Percentiles rank a stretch among this genome's conserved stretches.
Evolutionary conservation across 2,797 vertebrate species (phyloP).

Genomic region (Lemur catta): DNA sequence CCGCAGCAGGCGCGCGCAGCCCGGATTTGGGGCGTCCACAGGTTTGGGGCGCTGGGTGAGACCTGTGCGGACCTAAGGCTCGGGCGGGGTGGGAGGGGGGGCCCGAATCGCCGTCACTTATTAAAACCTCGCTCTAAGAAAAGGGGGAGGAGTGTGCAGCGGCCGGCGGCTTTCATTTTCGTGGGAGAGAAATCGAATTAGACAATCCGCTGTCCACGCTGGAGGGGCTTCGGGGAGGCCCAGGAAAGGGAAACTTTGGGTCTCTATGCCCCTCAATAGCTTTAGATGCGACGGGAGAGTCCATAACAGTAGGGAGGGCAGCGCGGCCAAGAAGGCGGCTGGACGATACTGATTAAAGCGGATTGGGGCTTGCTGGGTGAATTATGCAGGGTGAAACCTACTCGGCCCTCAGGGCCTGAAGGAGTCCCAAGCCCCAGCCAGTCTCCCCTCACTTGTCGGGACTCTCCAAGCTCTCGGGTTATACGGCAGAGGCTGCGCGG

Average conservation of each 20-base stretch:
- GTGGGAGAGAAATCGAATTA: not conserved
- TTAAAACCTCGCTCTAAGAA: conserved; percentile 1
- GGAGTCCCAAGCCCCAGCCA: not conserved
- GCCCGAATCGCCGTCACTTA: not conserved
- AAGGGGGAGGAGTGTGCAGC: not conserved
- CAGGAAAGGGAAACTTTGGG: not conserved
- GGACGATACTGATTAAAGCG: not conserved
- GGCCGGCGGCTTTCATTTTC: not conserved
- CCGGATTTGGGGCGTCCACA: not conserved
- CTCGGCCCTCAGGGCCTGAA: not conserved
- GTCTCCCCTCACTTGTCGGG: rapidly evolving
- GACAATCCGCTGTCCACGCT: rapidly evolving
- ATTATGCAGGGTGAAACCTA: rapidly evolving
- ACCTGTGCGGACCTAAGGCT: not conserved
- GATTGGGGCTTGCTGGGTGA: not conserved
- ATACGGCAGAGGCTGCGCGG: rapidly evolving
- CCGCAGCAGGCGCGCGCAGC: not conserved
- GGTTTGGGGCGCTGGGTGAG: not conserved
- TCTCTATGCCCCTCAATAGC: too few relatives aligned
- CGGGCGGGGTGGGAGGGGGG: rapidly evolving
- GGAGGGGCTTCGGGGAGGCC: not conserved
- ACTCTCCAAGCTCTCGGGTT: not conserved
- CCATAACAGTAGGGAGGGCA: not conserved
- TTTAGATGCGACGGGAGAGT: not conserved
- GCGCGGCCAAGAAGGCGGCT: not conserved